A percentile compares a stretch with the other conserved stretches of the same genome.
phyloP scores from a whole-genome alignment of 2,797 vertebrate species.

The Sebastes vulpes region DNA sequence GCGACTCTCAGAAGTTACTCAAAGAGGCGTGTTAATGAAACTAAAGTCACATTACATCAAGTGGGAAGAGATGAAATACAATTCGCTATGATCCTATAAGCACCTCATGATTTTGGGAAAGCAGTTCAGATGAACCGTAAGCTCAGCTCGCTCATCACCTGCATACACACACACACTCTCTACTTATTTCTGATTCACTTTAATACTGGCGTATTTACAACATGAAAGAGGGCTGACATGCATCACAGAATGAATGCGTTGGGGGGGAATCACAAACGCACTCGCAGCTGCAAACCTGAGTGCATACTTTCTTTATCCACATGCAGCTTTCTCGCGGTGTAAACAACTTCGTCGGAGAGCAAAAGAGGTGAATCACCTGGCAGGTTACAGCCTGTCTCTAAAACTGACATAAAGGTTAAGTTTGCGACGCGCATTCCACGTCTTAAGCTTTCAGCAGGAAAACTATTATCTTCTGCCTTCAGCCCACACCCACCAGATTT shows the following conservation, averaged over 20 bases:
- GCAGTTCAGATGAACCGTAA: slow-evolving; percentile 12
- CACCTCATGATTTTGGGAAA: slow-evolving; percentile 1
- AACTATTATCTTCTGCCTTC: slow-evolving; percentile 47
- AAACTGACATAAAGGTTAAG: slow-evolving; percentile 20
- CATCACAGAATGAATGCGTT: slow-evolving; percentile 18
- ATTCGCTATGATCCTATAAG: slow-evolving; percentile 7
- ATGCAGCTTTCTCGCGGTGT: not conserved
- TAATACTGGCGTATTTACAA: slow-evolving; percentile 41
- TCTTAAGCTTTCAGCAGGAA: slow-evolving; percentile 18
- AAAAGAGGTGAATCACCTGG: slow-evolving; percentile 49
- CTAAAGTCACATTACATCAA: slow-evolving; percentile 10
- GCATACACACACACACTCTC: not conserved
- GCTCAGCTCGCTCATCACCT: slow-evolving; percentile 37
- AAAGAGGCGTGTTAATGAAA: slow-evolving; percentile 24
- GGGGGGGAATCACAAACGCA: not conserved
- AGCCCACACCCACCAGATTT: slow-evolving; percentile 22
- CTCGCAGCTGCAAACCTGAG: slow-evolving; percentile 17
- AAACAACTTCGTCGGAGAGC: slow-evolving; percentile 43
- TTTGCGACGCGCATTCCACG: slow-evolving; percentile 53
- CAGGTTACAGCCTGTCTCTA: slow-evolving; percentile 69
- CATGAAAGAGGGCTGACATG: slow-evolving; percentile 44
- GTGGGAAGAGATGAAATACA: not conserved
- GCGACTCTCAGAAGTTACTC: not conserved
- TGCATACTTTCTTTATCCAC: not conserved
- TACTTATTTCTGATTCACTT: slow-evolving; percentile 44